Percentiles rank a stretch among this genome's conserved stretches.
Conservation (phyloP, 1,140 invertebrate species). For the Cydia strobilella region DNA sequence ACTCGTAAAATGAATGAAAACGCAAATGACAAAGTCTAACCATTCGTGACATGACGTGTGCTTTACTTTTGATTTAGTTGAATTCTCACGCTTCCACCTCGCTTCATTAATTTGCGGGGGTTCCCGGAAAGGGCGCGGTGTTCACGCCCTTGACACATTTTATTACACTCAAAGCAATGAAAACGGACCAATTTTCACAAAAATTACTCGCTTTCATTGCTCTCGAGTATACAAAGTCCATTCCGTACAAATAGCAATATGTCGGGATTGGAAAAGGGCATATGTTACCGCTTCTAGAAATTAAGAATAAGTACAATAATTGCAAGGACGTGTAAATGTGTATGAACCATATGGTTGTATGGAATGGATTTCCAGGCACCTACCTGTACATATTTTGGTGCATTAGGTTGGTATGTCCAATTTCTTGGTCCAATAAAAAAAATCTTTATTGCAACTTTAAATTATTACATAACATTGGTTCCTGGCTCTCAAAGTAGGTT, state of each 20-base stretch:
- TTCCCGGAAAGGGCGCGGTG: neutral
- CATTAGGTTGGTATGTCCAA: too few species aligned
- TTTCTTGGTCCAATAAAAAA: too few species aligned
- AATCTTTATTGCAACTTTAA: too few species aligned
- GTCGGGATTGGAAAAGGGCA: neutral
- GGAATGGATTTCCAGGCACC: neutral
- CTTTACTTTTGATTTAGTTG: neutral
- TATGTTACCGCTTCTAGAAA: neutral
- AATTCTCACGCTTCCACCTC: neutral
- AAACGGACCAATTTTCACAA: too few species aligned
- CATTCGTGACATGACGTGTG: too few species aligned
- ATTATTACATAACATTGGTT: too few species aligned
- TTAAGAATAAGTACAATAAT: neutral
- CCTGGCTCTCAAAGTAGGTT: too few species aligned
- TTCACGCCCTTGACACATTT: neutral
- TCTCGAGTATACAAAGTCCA: neutral
- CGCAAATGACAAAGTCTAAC: neutral
- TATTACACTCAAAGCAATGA: neutral
- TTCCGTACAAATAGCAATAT: neutral
- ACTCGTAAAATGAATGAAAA: neutral
- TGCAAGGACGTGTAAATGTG: neutral
- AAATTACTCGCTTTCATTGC: too few species aligned
- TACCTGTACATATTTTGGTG: neutral
- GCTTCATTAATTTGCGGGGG: constrained; percentile 15
- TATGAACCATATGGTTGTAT: neutral